Base-by-base conservation (phyloP, 2,113 vertebrate species). In the Pteruthius melanotis region DNA sequence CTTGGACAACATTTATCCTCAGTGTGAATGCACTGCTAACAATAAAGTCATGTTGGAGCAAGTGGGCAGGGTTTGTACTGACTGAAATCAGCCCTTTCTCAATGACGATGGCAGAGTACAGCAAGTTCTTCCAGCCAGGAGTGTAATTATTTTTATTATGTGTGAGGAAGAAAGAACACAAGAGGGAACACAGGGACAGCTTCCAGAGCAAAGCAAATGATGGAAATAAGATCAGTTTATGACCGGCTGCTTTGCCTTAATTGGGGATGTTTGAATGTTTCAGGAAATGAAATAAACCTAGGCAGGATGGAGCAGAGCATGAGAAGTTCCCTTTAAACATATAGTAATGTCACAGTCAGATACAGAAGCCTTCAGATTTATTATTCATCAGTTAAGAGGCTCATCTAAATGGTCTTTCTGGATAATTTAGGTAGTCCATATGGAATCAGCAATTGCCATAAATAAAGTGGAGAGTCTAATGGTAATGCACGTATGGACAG, bases 231-330 rank as follows among this genome's bases (percentile, higher is more conserved):
- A 54, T 89, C 85, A 52, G 69, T 94, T 95, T 95, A 44, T 91
- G 91, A 76, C 77, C 93, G 94, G 87, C 93, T 95, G 89, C 93
- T 89, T 89, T 84, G 86, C 93, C 45, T 95, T 96, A 94, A 96
- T 95, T 89, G 70, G 76, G 54, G 69, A 69, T 71, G 84, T 71
- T 63, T 94, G 80, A 83, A 84, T 84, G 80, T 19, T n/a, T 27
- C 83, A 89, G 93, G 89, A 93, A 91, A 94, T 66, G 60, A 94
- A 96, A 94, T 76, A 82, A 95, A 76, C 56, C n/a, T 13, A 53
- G 64, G 57, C 86, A 94, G 92, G 77, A 78, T 52, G 82, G 83
- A 89, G 90, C 71, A 53, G 74, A 74, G 44, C 10, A 10, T 45
- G 7, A 56, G 65, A 96, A 88, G 78, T 86, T 91, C 79, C 45